Evolutionary conservation across 2,888 invertebrate genomes (phyloP).

Genomic region (Osedax fenrisi): DNA sequence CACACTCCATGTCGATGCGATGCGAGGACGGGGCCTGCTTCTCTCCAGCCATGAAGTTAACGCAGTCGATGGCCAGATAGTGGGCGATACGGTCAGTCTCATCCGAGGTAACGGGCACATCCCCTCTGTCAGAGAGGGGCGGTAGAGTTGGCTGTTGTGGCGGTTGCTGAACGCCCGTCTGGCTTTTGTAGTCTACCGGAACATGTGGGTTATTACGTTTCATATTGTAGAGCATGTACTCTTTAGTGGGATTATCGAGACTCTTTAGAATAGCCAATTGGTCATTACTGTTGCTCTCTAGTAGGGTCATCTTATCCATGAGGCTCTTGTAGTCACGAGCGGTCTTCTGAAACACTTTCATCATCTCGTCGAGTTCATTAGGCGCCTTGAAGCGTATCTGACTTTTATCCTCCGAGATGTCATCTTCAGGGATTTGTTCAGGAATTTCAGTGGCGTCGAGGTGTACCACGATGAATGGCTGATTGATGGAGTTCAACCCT

Average conservation of each 20-base stretch:
- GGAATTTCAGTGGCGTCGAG: neutral
- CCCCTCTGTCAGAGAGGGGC: too few relatives aligned
- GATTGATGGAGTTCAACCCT: neutral
- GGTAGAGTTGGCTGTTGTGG: too few relatives aligned
- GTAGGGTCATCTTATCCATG: neutral
- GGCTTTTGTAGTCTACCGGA: too few relatives aligned
- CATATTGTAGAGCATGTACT: too few relatives aligned
- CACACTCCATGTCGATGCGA: neutral
- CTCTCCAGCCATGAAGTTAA: neutral
- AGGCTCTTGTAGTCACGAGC: neutral
- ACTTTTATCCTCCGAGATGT: neutral
- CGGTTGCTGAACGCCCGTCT: too few relatives aligned
- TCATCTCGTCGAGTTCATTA: neutral
- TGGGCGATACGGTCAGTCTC: neutral
- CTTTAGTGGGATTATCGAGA: too few relatives aligned
- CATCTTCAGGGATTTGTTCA: neutral
- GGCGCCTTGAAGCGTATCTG: neutral
- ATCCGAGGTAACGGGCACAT: too few relatives aligned
- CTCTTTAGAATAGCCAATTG: too few relatives aligned
- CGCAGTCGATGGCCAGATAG: neutral
- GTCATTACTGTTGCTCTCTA: neutral
- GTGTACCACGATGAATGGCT: neutral
- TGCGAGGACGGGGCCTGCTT: neutral
- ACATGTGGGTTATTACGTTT: too few relatives aligned
- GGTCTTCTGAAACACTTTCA: neutral